A percentile compares a stretch with the other conserved stretches of the same genome.
phyloP scores from a whole-genome alignment of 2,888 invertebrate species.

The Nomada ferruginata region DNA sequence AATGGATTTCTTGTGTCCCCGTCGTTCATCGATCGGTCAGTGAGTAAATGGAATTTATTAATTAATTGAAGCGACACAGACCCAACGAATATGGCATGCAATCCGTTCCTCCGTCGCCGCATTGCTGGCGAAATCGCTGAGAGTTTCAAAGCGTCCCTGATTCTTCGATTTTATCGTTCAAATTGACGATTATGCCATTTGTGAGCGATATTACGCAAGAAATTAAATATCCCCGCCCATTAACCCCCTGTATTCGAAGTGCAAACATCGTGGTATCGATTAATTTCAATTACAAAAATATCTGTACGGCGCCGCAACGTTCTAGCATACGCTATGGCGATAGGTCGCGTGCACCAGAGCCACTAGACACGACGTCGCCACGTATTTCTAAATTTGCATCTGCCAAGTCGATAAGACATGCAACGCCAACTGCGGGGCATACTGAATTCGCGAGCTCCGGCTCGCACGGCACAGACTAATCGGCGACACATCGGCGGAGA shows the following conservation, averaged over 20 bases:
- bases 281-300: constrained; percentile 70
- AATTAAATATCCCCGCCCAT: not conserved
- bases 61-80: constrained; percentile 22
- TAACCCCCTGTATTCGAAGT: not conserved
- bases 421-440: constrained; percentile 40
- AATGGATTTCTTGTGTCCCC: constrained; percentile 28
- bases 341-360: constrained; percentile 63
- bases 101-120: no score
- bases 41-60: constrained; percentile 48
- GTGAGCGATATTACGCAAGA: not conserved
- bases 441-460: constrained; percentile 37
- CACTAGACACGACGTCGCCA: constrained; percentile 70
- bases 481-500: constrained; percentile 55
- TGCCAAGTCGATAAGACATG: constrained; percentile 65
- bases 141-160: no score
- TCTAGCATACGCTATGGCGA: constrained; percentile 19
- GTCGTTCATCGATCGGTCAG: constrained; percentile 18
- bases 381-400: constrained; percentile 72
- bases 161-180: not conserved
- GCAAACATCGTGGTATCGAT: constrained; percentile 57
- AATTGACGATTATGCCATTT: not conserved
- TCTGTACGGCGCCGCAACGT: constrained; percentile 26
- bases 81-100: not conserved
- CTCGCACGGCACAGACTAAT: constrained; percentile 54
- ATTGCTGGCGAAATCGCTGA: no score